Base-by-base conservation (phyloP, 1,140 invertebrate species). In the Bilobella aurantiaca region DNA sequence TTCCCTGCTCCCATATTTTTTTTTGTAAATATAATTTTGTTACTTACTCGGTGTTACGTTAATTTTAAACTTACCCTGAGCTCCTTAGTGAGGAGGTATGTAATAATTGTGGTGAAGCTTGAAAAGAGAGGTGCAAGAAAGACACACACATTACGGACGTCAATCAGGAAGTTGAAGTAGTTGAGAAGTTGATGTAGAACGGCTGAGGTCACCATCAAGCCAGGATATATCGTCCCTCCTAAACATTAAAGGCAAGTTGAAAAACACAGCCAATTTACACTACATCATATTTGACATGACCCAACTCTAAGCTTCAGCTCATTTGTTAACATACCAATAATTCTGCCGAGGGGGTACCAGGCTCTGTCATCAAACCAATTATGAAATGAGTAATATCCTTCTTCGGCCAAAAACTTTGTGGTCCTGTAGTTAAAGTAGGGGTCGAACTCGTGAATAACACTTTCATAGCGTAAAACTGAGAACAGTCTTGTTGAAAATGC, bases 311-410 rank as follows among this genome's bases (percentile, higher is more conserved):
- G 25, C 25, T 30, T 30, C 21, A 8, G 27, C 30, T 5, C 27
- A 58, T n/a, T 57, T 23, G 46, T 21, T 67, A 66, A 65, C 78
- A 78, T 90, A 79, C 91, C 91, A 78, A 98, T 96, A 76, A 98
- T 98, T 79, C 95, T 86, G 14, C 95, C 94, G 31, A 98, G 79
- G 0, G 94, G 94, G 82, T 98, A 98, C 96, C 96, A 98, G 75
- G 95, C 95, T 78, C 93, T 77, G 46, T 98, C 95, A 83, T 98
- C 95, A 83, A 98, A 98, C 95, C 95, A 98, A 78, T 98, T 98
- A 77, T 97, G 93, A 78, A 98, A 98, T 66, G 87, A 89, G 79
- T 98, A 98, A 78, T 97, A 98, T 1, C 95, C 96, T 81, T 98
- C 88, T 78, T 98, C 93, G 2, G 92, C 85, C 61, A 98, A 80